Evolutionary conservation across 2,888 invertebrate species (phyloP).

Genomic region (Gryllus longicercus): DNA sequence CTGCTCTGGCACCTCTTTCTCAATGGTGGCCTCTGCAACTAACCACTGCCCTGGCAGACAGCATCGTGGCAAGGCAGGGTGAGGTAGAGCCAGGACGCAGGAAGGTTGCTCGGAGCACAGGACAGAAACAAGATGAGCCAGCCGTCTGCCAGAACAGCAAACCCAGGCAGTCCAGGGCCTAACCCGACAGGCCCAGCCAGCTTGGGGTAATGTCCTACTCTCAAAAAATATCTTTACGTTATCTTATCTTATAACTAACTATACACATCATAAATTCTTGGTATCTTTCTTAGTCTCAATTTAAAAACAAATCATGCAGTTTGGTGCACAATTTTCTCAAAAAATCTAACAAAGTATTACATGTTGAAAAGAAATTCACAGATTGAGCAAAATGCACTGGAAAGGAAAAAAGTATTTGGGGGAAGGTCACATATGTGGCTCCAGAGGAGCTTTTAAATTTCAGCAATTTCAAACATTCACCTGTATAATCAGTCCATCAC

Average conservation of each 20-base stretch:
- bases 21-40: background rate
- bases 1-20: background rate
- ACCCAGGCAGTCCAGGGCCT: background rate
- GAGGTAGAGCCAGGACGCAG: background rate
- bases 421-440: background rate
- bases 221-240: background rate
- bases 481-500: too few species aligned
- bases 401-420: background rate
- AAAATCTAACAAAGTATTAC: background rate
- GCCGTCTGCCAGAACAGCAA: background rate
- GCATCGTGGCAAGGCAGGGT: background rate
- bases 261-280: conserved; percentile 11
- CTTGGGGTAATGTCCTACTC: background rate
- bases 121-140: too few species aligned
- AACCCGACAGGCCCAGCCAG: background rate
- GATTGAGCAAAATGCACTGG: conserved; percentile 10
- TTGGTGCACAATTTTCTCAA: conserved; percentile 17
- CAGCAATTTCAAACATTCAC: too few species aligned
- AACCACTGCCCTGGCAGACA: conserved; percentile 4
- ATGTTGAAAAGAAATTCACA: background rate
- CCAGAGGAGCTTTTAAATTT: too few species aligned
- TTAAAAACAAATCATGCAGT: conserved; percentile 2
- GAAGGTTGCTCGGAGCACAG: background rate
- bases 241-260: background rate
- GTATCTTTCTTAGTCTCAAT: background rate